Percentiles rank a stretch among this genome's conserved stretches.
These are phyloP conservation scores for Metopolophium dirhodum DNA, from an alignment of 1,140 invertebrate species.

Conservation along the genomic window DNA sequence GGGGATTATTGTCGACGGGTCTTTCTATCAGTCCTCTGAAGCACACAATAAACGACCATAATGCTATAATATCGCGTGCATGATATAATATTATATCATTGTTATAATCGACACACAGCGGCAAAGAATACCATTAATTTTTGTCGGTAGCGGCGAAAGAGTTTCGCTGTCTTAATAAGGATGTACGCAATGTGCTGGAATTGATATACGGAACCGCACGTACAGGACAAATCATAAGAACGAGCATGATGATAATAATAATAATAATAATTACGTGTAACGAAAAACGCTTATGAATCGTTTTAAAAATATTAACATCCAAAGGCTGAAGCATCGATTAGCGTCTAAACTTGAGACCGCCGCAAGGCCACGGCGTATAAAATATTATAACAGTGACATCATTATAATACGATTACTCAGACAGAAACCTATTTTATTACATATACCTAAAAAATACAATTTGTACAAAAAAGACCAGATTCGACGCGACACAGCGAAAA, in stretches of 20 bases:
- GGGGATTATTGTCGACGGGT: neutral
- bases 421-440: neutral
- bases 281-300: neutral
- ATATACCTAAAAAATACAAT: neutral
- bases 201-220: neutral
- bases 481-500: neutral
- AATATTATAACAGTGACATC: neutral
- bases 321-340: neutral
- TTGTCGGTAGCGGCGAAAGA: constrained; percentile 1
- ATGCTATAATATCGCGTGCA: neutral
- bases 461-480: neutral
- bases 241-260: neutral
- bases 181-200: neutral
- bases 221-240: neutral
- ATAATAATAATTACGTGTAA: neutral
- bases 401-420: neutral
- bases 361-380: neutral
- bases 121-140: neutral
- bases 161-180: neutral
- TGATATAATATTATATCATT: neutral
- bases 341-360: neutral
- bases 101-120: constrained; percentile 7
- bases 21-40: neutral
- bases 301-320: neutral
- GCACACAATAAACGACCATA: neutral